These are phyloP conservation scores for Mesocricetus auratus DNA, from an alignment of 2,113 vertebrate species.

Conservation along the genomic window DNA sequence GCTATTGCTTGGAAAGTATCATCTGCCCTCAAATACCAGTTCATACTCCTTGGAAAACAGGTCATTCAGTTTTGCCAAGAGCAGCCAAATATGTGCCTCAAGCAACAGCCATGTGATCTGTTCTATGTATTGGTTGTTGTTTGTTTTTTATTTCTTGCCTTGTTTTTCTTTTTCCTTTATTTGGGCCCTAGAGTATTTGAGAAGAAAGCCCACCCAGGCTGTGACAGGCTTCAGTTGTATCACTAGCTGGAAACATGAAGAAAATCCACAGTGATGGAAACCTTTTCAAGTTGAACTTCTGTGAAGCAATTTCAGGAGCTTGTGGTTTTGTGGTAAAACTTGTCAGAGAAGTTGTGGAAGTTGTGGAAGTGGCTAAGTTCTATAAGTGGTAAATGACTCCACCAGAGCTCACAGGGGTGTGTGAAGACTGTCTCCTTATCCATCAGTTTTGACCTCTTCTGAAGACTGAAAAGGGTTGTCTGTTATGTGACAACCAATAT, in stretches of 20 bases:
- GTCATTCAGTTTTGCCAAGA: neutral
- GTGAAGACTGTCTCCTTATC: neutral
- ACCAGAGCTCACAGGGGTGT: neutral
- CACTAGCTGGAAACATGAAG: conserved; percentile 54
- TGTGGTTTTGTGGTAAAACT: conserved; percentile 79
- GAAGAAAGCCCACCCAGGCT: conserved; percentile 29
- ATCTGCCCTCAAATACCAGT: neutral
- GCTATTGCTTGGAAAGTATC: neutral
- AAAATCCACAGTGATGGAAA: conserved; percentile 67
- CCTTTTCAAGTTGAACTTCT: conserved; percentile 72
- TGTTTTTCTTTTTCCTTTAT: neutral
- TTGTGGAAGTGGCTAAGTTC: conserved; percentile 68
- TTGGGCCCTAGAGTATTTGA: neutral
- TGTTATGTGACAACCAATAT: neutral
- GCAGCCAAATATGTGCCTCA: neutral
- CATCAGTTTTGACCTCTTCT: neutral
- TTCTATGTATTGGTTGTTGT: neutral
- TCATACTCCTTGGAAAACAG: neutral
- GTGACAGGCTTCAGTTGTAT: conserved; percentile 23
- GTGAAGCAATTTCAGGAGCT: conserved; percentile 66
- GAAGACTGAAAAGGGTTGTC: neutral
- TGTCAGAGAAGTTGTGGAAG: conserved; percentile 72
- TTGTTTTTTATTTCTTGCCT: neutral
- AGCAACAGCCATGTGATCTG: fast-evolving
- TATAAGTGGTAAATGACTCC: conserved; percentile 37